Conservation (phyloP, 1,140 invertebrate species). For the Philopotamus ludificatus region DNA sequence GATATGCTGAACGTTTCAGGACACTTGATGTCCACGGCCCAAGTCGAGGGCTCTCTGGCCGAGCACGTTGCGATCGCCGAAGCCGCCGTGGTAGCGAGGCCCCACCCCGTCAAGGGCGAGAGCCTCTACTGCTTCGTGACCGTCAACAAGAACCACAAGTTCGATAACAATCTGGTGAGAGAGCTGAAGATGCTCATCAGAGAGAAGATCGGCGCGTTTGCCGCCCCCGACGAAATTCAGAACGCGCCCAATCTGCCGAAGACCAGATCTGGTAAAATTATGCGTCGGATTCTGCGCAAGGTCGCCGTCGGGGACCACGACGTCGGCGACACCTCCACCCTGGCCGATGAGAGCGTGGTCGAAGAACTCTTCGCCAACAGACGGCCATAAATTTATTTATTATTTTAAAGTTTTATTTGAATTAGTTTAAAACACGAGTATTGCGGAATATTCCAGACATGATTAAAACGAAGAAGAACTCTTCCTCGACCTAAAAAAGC, state of each 20-base stretch:
- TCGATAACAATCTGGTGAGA: constrained; percentile 67
- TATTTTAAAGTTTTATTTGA: not conserved
- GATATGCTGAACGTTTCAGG: constrained; percentile 98
- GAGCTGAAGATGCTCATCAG: constrained; percentile 84
- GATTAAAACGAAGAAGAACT: too few species aligned
- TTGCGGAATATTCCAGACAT: too few species aligned
- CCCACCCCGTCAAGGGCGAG: constrained; percentile 93
- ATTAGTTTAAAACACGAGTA: not conserved
- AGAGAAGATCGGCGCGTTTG: constrained; percentile 93
- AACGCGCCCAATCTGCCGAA: constrained; percentile 91
- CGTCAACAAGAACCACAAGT: constrained; percentile 72
- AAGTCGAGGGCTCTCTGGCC: constrained; percentile 89
- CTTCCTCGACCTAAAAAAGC: too few species aligned
- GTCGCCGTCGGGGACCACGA: constrained; percentile 85
- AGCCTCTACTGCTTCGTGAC: constrained; percentile 96
- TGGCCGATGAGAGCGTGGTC: constrained; percentile 86
- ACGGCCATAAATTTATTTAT: constrained; percentile 41
- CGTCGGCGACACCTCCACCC: constrained; percentile 89
- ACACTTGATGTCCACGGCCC: constrained; percentile 94
- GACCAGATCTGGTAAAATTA: constrained; percentile 97
- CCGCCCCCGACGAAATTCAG: constrained; percentile 92
- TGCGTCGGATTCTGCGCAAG: constrained; percentile 91
- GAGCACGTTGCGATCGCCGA: constrained; percentile 84
- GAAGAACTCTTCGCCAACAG: constrained; percentile 74
- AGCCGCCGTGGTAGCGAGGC: constrained; percentile 91